Conservation (phyloP, 2,797 vertebrate species). For the Bufotes viridis region DNA sequence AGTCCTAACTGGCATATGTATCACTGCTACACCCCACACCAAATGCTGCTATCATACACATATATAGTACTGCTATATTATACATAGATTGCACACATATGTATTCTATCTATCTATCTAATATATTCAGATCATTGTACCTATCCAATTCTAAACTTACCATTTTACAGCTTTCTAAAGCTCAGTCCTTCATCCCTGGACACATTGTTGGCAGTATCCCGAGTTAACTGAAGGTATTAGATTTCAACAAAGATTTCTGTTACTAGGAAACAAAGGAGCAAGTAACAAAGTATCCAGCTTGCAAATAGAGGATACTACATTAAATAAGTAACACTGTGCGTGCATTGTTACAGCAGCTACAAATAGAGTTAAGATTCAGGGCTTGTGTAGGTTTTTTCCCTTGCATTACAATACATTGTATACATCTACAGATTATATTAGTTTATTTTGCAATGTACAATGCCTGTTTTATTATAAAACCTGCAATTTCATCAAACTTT, state of each 20-base stretch:
- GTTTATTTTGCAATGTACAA: background rate
- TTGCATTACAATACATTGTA: background rate
- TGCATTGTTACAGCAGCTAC: slow-evolving; percentile 15
- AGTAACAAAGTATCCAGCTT: slow-evolving; percentile 24
- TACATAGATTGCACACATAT: no score
- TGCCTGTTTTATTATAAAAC: background rate
- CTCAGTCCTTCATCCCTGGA: background rate
- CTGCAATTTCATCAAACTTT: background rate
- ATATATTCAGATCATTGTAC: background rate
- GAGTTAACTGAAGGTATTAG: background rate
- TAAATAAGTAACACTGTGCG: slow-evolving; percentile 22
- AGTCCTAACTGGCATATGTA: no score
- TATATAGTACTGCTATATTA: no score
- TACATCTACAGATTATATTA: background rate
- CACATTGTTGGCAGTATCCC: background rate
- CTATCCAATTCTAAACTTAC: background rate
- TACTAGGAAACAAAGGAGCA: slow-evolving; percentile 49
- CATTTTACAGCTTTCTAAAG: background rate
- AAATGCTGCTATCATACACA: no score
- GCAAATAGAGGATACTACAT: slow-evolving; percentile 1
- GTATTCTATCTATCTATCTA: no score
- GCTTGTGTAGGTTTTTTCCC: background rate
- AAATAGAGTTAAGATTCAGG: background rate
- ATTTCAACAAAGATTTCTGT: slow-evolving; percentile 48
- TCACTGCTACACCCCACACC: no score